Conservation (phyloP, 2,888 invertebrate genomes). For the Leptopilina syphax region DNA sequence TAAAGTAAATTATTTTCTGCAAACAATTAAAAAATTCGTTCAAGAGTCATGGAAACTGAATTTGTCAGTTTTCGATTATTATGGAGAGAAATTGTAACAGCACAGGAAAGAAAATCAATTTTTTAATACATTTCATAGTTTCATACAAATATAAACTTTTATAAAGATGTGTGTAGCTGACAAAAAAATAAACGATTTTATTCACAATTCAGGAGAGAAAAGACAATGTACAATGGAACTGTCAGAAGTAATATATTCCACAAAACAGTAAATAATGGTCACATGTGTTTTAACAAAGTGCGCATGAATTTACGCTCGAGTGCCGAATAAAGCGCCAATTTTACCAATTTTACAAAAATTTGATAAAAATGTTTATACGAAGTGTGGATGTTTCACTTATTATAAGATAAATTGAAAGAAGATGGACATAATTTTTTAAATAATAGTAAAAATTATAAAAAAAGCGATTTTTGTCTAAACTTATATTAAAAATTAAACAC, state of each 20-base stretch:
- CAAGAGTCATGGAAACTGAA: not conserved
- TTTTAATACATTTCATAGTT: not conserved
- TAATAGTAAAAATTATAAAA: too few relatives aligned
- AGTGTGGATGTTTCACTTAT: too few relatives aligned
- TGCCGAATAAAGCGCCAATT: slow-evolving; percentile 1
- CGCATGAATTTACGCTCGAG: slow-evolving; percentile 13
- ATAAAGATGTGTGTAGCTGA: not conserved
- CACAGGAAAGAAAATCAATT: not conserved
- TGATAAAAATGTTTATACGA: not conserved
- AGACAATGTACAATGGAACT: slow-evolving; percentile 13
- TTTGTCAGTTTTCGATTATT: slow-evolving; percentile 8
- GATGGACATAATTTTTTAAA: too few relatives aligned
- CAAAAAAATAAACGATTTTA: slow-evolving; percentile 9
- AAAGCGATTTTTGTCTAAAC: too few relatives aligned
- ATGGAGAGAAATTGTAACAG: not conserved
- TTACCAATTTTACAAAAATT: not conserved
- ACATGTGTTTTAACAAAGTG: slow-evolving; percentile 20
- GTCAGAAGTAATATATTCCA: slow-evolving; percentile 17
- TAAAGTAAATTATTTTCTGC: too few relatives aligned
- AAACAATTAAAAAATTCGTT: too few relatives aligned
- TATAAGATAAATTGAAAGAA: too few relatives aligned
- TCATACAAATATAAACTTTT: too few relatives aligned
- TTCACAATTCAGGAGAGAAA: not conserved
- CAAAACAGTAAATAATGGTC: slow-evolving; percentile 19
- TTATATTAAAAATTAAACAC: too few relatives aligned